These are phyloP conservation scores for Stichopus chloronotus DNA, from an alignment of 35 echinoderm and acorn worm genomes.

Conservation along the genomic window DNA sequence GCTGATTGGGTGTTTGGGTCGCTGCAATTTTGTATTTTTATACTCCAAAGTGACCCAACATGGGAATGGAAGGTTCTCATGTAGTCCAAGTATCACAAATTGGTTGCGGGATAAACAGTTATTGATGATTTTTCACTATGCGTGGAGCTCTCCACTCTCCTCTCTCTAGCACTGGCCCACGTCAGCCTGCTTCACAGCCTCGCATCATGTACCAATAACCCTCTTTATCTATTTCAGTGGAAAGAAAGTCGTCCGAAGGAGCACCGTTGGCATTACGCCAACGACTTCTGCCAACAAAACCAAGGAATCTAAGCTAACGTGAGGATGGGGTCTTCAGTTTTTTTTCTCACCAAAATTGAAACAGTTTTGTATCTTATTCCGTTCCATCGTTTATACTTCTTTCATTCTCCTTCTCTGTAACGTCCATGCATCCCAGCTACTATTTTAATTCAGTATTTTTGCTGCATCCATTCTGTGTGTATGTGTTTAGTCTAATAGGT, in stretches of 20 bases:
- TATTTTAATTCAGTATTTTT: background rate
- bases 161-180: too few species aligned
- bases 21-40: too few species aligned
- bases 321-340: slow-evolving; percentile 11
- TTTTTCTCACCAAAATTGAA: background rate
- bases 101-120: too few species aligned
- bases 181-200: background rate
- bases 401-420: slow-evolving; percentile 38
- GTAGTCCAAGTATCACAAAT: too few species aligned
- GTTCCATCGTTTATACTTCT: background rate
- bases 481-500: background rate
- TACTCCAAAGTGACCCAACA: too few species aligned
- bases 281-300: slow-evolving; percentile 6
- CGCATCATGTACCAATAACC: slow-evolving; percentile 28
- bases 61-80: too few species aligned
- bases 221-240: slow-evolving; percentile 65
- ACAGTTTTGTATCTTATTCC: slow-evolving; percentile 1
- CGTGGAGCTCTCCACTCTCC: too few species aligned
- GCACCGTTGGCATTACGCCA: slow-evolving; percentile 52
- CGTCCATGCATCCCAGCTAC: slow-evolving; percentile 23
- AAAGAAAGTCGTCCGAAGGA: slow-evolving; percentile 53
- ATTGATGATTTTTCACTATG: too few species aligned
- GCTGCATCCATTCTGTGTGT: slow-evolving; percentile 29
- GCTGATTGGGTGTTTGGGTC: too few species aligned
- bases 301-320: slow-evolving; percentile 40